Evolutionary conservation across 2,888 invertebrate genomes (phyloP).

Genomic region (Eupithecia inturbata): DNA sequence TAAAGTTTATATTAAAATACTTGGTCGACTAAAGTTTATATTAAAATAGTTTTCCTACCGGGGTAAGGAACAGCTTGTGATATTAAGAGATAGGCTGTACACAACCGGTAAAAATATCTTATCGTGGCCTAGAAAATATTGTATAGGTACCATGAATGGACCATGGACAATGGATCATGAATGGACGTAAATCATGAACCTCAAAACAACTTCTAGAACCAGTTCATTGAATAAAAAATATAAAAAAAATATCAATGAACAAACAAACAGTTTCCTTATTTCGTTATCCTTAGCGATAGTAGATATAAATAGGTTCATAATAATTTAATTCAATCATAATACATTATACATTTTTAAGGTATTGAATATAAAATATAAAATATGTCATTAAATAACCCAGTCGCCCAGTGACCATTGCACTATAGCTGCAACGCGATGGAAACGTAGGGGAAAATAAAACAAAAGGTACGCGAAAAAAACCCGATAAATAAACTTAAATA

Average conservation of each 20-base stretch:
- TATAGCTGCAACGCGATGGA: too few relatives aligned
- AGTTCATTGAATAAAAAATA: not conserved
- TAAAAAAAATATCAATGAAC: not conserved
- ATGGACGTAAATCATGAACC: not conserved
- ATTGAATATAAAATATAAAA: too few relatives aligned
- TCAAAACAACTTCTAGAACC: not conserved
- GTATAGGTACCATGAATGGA: not conserved
- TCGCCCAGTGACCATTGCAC: too few relatives aligned
- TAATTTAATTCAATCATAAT: not conserved
- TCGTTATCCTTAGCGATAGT: not conserved
- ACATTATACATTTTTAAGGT: too few relatives aligned
- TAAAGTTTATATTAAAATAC: not conserved
- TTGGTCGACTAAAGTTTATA: not conserved
- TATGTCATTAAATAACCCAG: too few relatives aligned
- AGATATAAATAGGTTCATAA: not conserved
- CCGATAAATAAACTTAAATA: too few relatives aligned
- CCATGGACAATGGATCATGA: too few relatives aligned
- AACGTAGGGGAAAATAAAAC: too few relatives aligned
- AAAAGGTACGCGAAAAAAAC: too few relatives aligned
- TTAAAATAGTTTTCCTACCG: not conserved
- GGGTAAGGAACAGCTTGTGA: not conserved
- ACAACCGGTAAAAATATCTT: not conserved
- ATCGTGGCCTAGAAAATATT: not conserved
- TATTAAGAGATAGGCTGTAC: not conserved
- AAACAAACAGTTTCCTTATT: not conserved